A percentile compares a stretch with the other conserved stretches of the same genome.
These are phyloP conservation scores for Halichoeres trimaculatus DNA, from an alignment of 2,113 vertebrate genomes.

Conservation along the genomic window DNA sequence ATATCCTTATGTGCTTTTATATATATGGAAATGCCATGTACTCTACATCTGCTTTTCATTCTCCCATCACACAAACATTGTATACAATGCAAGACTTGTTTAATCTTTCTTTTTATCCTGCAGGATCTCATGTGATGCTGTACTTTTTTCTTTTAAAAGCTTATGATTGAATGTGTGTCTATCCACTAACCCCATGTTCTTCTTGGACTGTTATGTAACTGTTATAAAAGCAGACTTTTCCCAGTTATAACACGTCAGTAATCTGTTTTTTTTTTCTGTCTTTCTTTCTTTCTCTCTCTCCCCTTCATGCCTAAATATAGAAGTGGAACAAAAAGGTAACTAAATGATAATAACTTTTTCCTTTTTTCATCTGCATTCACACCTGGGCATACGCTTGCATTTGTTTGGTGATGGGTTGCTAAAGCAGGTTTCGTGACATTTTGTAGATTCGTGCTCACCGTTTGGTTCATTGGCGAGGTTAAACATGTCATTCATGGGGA, in stretches of 20 bases:
- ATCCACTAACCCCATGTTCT: slow-evolving; percentile 53
- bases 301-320: slow-evolving; percentile 90
- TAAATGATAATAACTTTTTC: slow-evolving; percentile 88
- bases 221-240: slow-evolving; percentile 22
- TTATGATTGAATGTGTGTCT: slow-evolving; percentile 33
- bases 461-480: slow-evolving; percentile 26
- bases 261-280: slow-evolving; percentile 92
- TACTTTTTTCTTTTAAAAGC: not conserved
- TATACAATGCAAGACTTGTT: slow-evolving; percentile 25
- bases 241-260: slow-evolving; percentile 87
- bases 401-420: slow-evolving; percentile 57
- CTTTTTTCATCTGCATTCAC: slow-evolving; percentile 80
- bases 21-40: not conserved
- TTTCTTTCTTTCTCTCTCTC: slow-evolving; percentile 85
- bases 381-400: slow-evolving; percentile 73
- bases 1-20: slow-evolving; percentile 7
- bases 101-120: slow-evolving; percentile 48
- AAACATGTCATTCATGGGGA: slow-evolving; percentile 68
- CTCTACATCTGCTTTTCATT: slow-evolving; percentile 10
- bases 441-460: not conserved
- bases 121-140: slow-evolving; percentile 34
- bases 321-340: slow-evolving; percentile 99
- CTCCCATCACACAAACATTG: slow-evolving; percentile 3
- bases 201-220: slow-evolving; percentile 43
- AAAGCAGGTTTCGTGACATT: slow-evolving; percentile 1